Evolutionary conservation across 30 jellyfish, hydroid and myxozoan species (phyloP).

Genomic region (Haliclystus octoradiatus): DNA sequence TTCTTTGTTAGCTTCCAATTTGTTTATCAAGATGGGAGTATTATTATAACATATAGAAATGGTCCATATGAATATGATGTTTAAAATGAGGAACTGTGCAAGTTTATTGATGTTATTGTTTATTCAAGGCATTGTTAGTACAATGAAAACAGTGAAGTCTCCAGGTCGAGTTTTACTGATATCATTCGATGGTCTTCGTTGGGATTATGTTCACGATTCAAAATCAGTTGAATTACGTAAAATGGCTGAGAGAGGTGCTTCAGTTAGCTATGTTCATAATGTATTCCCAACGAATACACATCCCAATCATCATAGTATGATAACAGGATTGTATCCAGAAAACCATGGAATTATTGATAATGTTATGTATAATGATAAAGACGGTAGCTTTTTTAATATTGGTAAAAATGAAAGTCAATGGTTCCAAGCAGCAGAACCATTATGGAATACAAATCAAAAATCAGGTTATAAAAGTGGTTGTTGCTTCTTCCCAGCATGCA

Average conservation of each 20-base stretch:
- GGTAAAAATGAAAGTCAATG: slow-evolving; percentile 38
- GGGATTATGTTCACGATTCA: slow-evolving; percentile 33
- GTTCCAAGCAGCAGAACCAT: slow-evolving; percentile 88
- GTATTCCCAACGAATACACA: slow-evolving; percentile 76
- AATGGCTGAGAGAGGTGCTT: slow-evolving; percentile 43
- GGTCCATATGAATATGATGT: no score
- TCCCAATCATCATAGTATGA: slow-evolving; percentile 70
- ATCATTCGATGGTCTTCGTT: slow-evolving; percentile 85
- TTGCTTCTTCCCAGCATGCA: slow-evolving; percentile 82
- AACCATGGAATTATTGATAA: slow-evolving; percentile 77
- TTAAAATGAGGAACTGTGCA: no score
- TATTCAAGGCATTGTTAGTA: no score
- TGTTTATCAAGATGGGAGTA: no score
- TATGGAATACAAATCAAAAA: slow-evolving; percentile 71
- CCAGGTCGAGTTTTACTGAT: slow-evolving; percentile 36
- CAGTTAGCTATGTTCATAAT: slow-evolving; percentile 43
- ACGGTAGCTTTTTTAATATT: slow-evolving; percentile 17
- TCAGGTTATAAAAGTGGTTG: slow-evolving; percentile 84
- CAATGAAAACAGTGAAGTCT: neutral
- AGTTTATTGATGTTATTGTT: no score
- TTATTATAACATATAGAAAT: no score
- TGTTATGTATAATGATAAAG: slow-evolving; percentile 33
- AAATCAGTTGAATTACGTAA: slow-evolving; percentile 13
- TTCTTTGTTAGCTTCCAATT: no score
- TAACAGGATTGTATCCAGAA: slow-evolving; percentile 82